phyloP scores from a whole-genome alignment of 2,797 vertebrate species.

The Argya squamiceps region DNA sequence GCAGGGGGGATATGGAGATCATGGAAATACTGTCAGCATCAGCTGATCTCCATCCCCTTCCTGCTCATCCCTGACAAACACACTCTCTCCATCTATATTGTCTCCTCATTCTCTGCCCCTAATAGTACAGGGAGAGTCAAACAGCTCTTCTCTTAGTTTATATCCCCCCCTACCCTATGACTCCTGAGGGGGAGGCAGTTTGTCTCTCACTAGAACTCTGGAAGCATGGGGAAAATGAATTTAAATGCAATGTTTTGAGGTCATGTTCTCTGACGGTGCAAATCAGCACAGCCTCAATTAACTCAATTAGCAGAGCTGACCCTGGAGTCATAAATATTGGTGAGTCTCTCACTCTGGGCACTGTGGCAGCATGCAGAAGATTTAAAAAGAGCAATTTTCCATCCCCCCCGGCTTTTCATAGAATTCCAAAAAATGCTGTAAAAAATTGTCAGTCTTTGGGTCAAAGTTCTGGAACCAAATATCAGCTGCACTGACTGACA shows the following conservation, averaged over 20 bases:
- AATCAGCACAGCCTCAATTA: background rate
- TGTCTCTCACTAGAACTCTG: background rate
- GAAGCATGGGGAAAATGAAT: background rate
- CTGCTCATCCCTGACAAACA: background rate
- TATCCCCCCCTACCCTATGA: background rate
- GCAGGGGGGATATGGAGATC: background rate
- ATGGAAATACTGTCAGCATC: background rate
- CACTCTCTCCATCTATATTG: background rate
- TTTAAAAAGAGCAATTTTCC: background rate
- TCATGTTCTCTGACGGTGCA: background rate
- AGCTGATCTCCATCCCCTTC: background rate
- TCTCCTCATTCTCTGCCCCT: background rate
- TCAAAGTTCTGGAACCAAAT: background rate
- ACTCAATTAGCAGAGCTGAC: background rate
- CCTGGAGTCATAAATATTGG: background rate
- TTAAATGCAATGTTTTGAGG: background rate
- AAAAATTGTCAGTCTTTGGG: background rate
- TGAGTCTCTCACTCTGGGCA: background rate
- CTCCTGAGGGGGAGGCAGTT: background rate
- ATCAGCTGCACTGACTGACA: background rate
- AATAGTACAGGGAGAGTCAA: background rate
- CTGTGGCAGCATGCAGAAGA: background rate
- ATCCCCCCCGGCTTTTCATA: accelerated
- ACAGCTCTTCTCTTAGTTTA: background rate
- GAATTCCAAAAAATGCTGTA: background rate